A percentile compares a stretch with the other conserved stretches of the same genome.
Conservation (phyloP, 1,140 invertebrate species). For the Drosophila mauritiana region DNA sequence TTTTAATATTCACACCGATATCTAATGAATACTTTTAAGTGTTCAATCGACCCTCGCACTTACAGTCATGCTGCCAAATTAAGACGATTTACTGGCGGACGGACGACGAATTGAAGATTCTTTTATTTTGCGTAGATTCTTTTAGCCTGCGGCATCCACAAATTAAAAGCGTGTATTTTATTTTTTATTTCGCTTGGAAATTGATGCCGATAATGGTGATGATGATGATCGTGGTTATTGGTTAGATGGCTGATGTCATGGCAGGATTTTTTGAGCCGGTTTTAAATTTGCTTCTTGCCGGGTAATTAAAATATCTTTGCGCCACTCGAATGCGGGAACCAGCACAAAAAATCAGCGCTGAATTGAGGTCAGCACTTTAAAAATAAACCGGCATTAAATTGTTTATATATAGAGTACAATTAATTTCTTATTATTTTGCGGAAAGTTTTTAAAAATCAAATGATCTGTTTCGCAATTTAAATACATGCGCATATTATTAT, state of each 20-base stretch:
- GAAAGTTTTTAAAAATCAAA: background rate
- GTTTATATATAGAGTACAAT: slow-evolving; percentile 2
- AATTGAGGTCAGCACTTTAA: slow-evolving; percentile 48
- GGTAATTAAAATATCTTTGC: slow-evolving; percentile 45
- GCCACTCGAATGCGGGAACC: slow-evolving; percentile 22
- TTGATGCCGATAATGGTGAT: slow-evolving; percentile 59
- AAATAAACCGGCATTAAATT: slow-evolving; percentile 25
- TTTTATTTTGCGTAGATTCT: slow-evolving; percentile 28
- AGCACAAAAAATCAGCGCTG: slow-evolving; percentile 3
- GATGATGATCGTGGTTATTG: slow-evolving; percentile 45
- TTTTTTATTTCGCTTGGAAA: slow-evolving; percentile 42
- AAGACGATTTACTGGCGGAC: slow-evolving; percentile 44
- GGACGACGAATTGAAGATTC: slow-evolving; percentile 29
- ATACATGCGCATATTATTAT: background rate
- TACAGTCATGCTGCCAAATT: slow-evolving; percentile 27
- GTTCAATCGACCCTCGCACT: slow-evolving; percentile 26
- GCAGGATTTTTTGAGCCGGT: slow-evolving; percentile 66
- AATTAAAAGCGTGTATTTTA: slow-evolving; percentile 41
- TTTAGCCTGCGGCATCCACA: slow-evolving; percentile 12
- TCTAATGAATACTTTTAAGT: background rate
- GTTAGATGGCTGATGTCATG: slow-evolving; percentile 62
- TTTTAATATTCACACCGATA: too few species aligned
- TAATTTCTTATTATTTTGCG: background rate
- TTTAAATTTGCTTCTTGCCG: slow-evolving; percentile 27
- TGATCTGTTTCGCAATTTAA: background rate